Evolutionary conservation across 2,888 invertebrate species (phyloP), one percentile per base, ranked within the genome.

Genomic region (Hyles lineata): DNA sequence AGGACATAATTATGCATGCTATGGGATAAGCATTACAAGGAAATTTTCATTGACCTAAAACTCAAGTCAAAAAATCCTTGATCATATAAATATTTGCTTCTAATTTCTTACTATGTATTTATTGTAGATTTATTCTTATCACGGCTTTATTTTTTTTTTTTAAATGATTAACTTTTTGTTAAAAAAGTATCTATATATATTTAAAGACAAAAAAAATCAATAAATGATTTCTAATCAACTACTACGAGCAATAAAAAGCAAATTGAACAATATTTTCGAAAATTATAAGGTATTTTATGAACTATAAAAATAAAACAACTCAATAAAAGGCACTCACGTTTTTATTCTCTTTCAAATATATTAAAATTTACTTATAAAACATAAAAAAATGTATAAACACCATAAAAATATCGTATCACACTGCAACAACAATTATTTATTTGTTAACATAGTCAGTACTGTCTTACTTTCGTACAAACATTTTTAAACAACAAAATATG

Each of bases 321-420:
- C 15, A 77, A 73, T 62, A 74, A 87, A 90, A 92, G 90, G 90
- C 91, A 92, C 88, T 91, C 91, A 84, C 83, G 83, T 90, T 90
- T 91, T 87, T 89, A 89, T 89, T 84, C 81, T 85, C 87, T 88
- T 84, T 89, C 85, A 88, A 91, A 93, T 93, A 93, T 93, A 92
- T 93, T 93, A 93, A 88, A 88, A 89, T 92, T 90, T 88, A 88
- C 88, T 88, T 88, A 88, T 86, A 84, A 89, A 91, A 89, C 82
- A 85, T 87, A 88, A 90, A 90, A 87, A 91, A 88, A 86, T 76
- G 82, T 86, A 83, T 85, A 88, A 88, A 90, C 85, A 81, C 78
- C 85, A 89, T 79, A 82, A 87, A 88, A 88, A 89, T 87, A 91
- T 91, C 85, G 86, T 89, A 90, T 92, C 91, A 90, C 90, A 91